Base-by-base conservation (phyloP, 2,797 vertebrate genomes). In the Acrossocheilus fasciatus region DNA sequence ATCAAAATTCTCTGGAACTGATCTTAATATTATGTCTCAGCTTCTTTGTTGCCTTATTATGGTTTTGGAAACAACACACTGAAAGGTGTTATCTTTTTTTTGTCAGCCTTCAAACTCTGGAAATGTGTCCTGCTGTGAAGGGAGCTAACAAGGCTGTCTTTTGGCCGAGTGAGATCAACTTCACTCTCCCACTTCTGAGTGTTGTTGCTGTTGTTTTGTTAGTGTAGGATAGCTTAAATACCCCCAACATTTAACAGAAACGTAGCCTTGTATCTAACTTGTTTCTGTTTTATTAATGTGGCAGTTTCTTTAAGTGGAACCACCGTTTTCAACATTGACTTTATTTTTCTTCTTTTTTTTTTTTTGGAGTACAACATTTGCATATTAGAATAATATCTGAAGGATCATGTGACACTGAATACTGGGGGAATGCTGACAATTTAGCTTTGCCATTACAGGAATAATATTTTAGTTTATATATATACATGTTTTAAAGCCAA, bases 11-110 rank as follows among this genome's bases (percentile, higher is more conserved):
- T 4, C 14, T 47, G 41, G 41, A 57, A 23, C 2, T 54, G 5
- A n/a, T n/a, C 20, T 12, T 78, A 69, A 39, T 36, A 68, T n/a
- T 12, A 20, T 12, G 15, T 81, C 18, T 76, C 66, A 82, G 80
- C 18, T 26, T 50, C 66, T 70, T 54, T 11, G 23, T 45, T 68
- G 10, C 43, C 62, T 6, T 50, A 20, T 6, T 68, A n/a, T 45
- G 59, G 2, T 12, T 66, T 68, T 50, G 59, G 59, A 81, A 50
- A 68, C 5, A 50, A 81, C 8, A 68, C 45, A 36, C 3, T 82
- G 0, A 72, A 69, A 4, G 81, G 47, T 9, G 72, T 34, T n/a
- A 41, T 26, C 66, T 72, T 41, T 9, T 18, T 1, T 54, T 9
- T 82, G 50, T 54, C 6, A 82, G 2, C 34, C 66, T 39, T 82